These are phyloP conservation scores for Rhaphigaster nebulosa DNA, from an alignment of 2,888 invertebrate species.

Conservation along the genomic window DNA sequence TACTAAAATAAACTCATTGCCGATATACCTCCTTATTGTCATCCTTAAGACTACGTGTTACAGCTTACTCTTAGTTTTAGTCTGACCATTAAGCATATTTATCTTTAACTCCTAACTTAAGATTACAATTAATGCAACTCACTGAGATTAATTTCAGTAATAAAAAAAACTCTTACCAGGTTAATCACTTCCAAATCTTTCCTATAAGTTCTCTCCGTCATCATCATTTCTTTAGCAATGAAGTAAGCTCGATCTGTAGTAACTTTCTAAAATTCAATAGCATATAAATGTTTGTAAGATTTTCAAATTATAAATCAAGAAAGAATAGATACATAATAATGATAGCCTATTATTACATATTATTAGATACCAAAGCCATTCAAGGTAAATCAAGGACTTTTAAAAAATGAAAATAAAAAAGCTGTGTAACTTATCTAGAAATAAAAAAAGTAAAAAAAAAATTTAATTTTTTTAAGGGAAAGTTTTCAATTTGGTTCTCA, in stretches of 20 bases:
- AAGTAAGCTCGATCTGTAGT: slow-evolving; percentile 83
- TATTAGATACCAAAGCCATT: background rate
- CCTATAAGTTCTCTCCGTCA: slow-evolving; percentile 96
- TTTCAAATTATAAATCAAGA: background rate
- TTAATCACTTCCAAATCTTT: slow-evolving; percentile 94
- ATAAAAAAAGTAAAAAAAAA: background rate
- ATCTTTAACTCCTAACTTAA: background rate
- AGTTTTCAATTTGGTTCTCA: too few species aligned
- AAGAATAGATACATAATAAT: background rate
- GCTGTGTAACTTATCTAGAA: background rate
- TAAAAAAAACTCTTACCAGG: slow-evolving; percentile 74
- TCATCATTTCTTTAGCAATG: slow-evolving; percentile 91
- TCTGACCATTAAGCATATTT: background rate
- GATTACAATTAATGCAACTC: background rate
- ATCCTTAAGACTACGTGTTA: too few species aligned
- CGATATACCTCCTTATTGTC: too few species aligned
- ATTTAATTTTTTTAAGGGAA: too few species aligned
- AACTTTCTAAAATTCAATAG: slow-evolving; percentile 72
- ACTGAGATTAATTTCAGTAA: background rate
- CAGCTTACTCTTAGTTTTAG: too few species aligned
- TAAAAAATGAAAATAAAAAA: background rate
- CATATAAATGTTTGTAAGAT: background rate
- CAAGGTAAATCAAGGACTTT: background rate
- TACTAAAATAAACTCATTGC: too few species aligned
- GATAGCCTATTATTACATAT: background rate